phyloP scores from a whole-genome alignment of 2,113 vertebrate genomes.

The Todiramphus saurophagus region DNA sequence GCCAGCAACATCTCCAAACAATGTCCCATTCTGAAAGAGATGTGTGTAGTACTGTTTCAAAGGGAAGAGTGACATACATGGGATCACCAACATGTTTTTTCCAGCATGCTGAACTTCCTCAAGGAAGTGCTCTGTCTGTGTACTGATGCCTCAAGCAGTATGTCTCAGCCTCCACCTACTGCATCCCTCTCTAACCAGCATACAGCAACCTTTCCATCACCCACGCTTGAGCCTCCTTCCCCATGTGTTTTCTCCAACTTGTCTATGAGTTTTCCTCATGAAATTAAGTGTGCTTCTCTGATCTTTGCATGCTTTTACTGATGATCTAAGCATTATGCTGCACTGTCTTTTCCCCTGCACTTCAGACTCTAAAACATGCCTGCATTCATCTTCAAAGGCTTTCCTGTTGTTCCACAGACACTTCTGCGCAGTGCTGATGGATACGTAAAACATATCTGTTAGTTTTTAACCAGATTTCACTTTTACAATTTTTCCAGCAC shows the following conservation, averaged over 20 bases:
- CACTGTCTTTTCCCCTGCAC: not conserved
- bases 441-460: not conserved
- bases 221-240: not conserved
- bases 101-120: not conserved
- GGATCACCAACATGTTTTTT: not conserved
- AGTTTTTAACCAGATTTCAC: not conserved
- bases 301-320: not conserved
- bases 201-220: not conserved
- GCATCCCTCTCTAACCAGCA: not conserved
- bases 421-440: not conserved
- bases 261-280: not conserved
- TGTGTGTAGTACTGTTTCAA: not conserved
- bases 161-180: not conserved
- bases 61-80: not conserved
- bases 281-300: not conserved
- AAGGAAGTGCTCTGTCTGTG: not conserved
- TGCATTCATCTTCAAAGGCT: not conserved
- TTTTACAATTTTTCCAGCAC: not conserved
- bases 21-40: not conserved
- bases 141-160: too few species aligned
- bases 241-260: not conserved
- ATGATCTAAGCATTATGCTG: not conserved
- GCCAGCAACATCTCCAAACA: not conserved
- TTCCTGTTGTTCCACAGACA: not conserved
- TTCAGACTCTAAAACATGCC: not conserved